These are phyloP conservation scores for Oryzias dopingdopingensis DNA, from an alignment of 2,797 vertebrate genomes.

Conservation along the genomic window DNA sequence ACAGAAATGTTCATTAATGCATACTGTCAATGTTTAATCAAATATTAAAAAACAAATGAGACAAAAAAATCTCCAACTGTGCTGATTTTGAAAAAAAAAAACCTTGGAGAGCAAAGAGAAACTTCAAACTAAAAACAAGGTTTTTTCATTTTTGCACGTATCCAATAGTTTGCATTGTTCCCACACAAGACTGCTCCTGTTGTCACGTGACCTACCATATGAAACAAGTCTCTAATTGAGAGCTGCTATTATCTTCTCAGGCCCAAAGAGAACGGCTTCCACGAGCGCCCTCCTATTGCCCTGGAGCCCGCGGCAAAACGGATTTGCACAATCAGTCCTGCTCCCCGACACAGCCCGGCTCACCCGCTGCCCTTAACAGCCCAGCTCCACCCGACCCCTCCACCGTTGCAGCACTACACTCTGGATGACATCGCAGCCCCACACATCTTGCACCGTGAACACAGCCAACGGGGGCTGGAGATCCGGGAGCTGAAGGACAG, in stretches of 20 bases:
- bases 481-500: conserved; percentile 91
- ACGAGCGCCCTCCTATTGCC: conserved; percentile 84
- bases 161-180: no score
- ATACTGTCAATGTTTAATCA: no score
- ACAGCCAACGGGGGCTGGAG: conserved; percentile 87
- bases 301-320: conserved; percentile 91
- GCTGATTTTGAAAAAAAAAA: no score
- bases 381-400: conserved; percentile 94
- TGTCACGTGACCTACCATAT: background rate
- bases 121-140: no score
- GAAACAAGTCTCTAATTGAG: background rate
- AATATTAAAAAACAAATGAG: no score
- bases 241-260: conserved; percentile 39
- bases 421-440: conserved; percentile 93
- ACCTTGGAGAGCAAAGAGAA: no score
- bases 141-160: no score
- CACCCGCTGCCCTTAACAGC: conserved; percentile 85
- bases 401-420: conserved; percentile 95
- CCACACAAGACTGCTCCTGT: no score
- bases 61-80: no score
- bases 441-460: conserved; percentile 86
- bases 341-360: conserved; percentile 94
- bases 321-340: conserved; percentile 97
- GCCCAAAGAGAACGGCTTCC: conserved; percentile 87
- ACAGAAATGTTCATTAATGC: no score